A percentile compares a stretch with the other conserved stretches of the same genome.
phyloP scores from a whole-genome alignment of 64 coral and sea anemone species.

The Trachythela sp. region DNA sequence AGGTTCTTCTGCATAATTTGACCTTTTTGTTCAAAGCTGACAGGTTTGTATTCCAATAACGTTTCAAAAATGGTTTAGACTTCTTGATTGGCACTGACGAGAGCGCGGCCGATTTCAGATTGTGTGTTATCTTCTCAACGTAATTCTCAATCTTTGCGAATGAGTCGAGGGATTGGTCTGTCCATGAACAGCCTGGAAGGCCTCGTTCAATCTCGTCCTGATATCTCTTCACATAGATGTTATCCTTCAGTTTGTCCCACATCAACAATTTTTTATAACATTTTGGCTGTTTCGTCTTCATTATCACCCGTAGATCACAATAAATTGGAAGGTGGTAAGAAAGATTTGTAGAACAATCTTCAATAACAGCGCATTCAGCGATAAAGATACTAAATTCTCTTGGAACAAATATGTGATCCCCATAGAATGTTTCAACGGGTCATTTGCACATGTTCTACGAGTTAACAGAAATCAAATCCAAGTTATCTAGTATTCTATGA shows the following conservation, averaged over 20 bases:
- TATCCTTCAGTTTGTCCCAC: background rate
- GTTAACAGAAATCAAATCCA: too few species aligned
- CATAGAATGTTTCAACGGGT: too few species aligned
- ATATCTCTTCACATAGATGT: background rate
- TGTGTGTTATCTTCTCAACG: background rate
- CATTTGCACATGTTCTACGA: too few species aligned
- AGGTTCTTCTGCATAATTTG: too few species aligned
- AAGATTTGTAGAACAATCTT: too few species aligned
- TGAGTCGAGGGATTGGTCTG: background rate
- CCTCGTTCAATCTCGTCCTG: background rate
- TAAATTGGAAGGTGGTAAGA: too few species aligned
- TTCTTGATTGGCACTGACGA: background rate
- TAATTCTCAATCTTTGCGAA: background rate
- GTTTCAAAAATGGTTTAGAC: background rate
- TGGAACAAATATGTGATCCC: too few species aligned
- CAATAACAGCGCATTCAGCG: too few species aligned
- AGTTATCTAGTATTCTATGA: too few species aligned
- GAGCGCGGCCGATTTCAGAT: background rate
- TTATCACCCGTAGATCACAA: background rate
- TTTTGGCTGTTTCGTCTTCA: background rate
- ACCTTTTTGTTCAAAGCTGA: too few species aligned
- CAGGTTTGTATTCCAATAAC: too few species aligned
- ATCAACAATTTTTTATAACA: background rate
- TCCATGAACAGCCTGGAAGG: background rate
- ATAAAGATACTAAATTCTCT: too few species aligned